phyloP scores from a whole-genome alignment of 2,113 vertebrate genomes.

The Ailurus styani region DNA sequence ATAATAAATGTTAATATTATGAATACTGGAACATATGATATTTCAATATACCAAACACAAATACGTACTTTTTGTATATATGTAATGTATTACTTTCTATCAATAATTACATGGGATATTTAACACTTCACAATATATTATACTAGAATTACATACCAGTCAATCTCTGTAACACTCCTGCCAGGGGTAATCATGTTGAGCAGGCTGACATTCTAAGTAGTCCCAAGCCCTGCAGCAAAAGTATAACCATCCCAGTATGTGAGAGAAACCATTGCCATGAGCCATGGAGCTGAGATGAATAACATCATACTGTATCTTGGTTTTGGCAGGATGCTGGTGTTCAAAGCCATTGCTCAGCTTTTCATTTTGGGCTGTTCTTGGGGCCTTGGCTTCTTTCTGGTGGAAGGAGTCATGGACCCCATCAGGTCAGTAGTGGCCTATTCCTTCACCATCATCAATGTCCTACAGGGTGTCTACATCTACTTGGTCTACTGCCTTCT shows the following conservation, averaged over 20 bases:
- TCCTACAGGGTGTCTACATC: constrained; percentile 60
- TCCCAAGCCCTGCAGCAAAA: background rate
- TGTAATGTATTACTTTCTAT: background rate
- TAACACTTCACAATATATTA: background rate
- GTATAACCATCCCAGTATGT: background rate
- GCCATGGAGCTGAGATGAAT: background rate
- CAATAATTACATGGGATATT: background rate
- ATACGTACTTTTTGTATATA: background rate
- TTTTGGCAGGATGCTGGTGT: constrained; percentile 36
- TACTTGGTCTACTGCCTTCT: constrained; percentile 69
- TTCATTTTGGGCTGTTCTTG: constrained; percentile 66
- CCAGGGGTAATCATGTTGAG: background rate
- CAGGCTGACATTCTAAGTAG: background rate
- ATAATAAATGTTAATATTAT: background rate
- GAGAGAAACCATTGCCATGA: background rate
- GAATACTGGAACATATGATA: background rate
- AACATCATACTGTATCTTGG: background rate
- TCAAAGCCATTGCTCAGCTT: constrained; percentile 63
- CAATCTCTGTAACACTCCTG: background rate
- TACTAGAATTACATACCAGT: background rate
- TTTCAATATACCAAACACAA: background rate
- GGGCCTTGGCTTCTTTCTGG: constrained; percentile 57
- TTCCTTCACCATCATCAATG: constrained; percentile 64
- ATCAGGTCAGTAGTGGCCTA: background rate
- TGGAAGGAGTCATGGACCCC: background rate